Conservation (phyloP, 1,140 invertebrate genomes). For the Lasioglossum baleicum region DNA sequence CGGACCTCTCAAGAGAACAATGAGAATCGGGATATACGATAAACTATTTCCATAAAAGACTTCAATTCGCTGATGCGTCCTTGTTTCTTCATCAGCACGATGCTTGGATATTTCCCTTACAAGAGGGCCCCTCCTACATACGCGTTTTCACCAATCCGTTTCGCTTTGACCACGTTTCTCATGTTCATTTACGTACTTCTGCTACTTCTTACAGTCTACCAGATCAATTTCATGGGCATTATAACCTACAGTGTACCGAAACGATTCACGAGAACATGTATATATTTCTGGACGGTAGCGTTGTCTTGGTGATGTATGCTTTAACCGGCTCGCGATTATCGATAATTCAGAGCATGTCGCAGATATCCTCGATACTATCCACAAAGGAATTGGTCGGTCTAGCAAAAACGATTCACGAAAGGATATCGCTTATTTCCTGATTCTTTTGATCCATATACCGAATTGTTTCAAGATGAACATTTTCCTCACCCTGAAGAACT, state of each 20-base stretch:
- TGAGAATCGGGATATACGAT: no score
- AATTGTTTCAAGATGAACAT: conserved; percentile 19
- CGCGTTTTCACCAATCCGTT: conserved; percentile 11
- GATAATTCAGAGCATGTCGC: conserved; percentile 53
- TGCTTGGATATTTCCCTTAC: conserved; percentile 26
- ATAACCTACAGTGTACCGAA: conserved; percentile 41
- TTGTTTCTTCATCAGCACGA: neutral
- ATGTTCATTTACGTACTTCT: conserved; percentile 7
- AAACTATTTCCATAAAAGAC: no score
- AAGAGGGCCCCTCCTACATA: conserved; percentile 27
- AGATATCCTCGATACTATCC: conserved; percentile 56
- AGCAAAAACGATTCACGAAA: conserved; percentile 66
- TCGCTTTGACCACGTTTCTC: conserved; percentile 41
- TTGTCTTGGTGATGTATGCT: conserved; percentile 48
- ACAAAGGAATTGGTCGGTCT: conserved; percentile 50
- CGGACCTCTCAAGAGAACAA: no score
- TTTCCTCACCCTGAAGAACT: neutral
- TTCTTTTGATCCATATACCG: conserved; percentile 47
- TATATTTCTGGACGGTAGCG: conserved; percentile 30
- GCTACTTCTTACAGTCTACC: conserved; percentile 42
- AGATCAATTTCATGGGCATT: conserved; percentile 49
- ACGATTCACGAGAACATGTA: conserved; percentile 66
- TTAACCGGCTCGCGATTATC: conserved; percentile 38
- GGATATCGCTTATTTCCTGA: conserved; percentile 64
- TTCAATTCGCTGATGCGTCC: neutral